phyloP scores from a whole-genome alignment of 2,888 invertebrate species.

The Polydrusus pterygomalis region DNA sequence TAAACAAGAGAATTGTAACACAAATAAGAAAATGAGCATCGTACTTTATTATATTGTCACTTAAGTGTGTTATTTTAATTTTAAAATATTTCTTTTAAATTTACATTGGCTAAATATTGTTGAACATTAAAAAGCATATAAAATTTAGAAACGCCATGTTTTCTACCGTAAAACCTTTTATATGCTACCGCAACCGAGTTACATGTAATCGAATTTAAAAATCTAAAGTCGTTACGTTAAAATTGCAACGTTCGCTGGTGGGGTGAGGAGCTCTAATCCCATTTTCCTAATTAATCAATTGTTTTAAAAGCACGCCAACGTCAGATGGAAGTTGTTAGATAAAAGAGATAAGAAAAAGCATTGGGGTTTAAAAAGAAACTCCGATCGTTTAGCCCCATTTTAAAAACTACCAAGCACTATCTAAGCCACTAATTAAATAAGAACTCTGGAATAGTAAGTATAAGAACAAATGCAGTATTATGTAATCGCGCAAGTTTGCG shows the following conservation, averaged over 20 bases:
- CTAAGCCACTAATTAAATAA: too few relatives aligned
- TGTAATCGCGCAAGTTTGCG: too few relatives aligned
- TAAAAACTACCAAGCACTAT: background rate
- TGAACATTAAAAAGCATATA: too few relatives aligned
- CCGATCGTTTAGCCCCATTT: background rate
- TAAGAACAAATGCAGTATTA: too few relatives aligned
- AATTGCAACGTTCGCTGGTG: conserved; percentile 3
- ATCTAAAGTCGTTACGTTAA: conserved; percentile 4
- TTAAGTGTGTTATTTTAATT: too few relatives aligned
- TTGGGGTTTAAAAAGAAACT: background rate
- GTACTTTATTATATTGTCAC: too few relatives aligned
- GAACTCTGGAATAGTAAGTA: too few relatives aligned
- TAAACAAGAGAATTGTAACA: too few relatives aligned
- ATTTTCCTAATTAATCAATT: conserved; percentile 15
- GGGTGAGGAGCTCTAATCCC: background rate
- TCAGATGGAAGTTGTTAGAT: background rate
- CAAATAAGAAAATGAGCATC: too few relatives aligned
- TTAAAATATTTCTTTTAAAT: too few relatives aligned
- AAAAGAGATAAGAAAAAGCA: background rate
- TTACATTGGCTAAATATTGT: too few relatives aligned
- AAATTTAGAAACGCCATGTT: background rate
- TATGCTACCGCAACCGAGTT: background rate
- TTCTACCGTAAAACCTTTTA: background rate
- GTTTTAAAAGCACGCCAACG: conserved; percentile 4
- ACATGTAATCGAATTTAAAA: background rate